Conservation (phyloP, 2,113 vertebrate genomes). For the Dasypus novemcinctus region DNA sequence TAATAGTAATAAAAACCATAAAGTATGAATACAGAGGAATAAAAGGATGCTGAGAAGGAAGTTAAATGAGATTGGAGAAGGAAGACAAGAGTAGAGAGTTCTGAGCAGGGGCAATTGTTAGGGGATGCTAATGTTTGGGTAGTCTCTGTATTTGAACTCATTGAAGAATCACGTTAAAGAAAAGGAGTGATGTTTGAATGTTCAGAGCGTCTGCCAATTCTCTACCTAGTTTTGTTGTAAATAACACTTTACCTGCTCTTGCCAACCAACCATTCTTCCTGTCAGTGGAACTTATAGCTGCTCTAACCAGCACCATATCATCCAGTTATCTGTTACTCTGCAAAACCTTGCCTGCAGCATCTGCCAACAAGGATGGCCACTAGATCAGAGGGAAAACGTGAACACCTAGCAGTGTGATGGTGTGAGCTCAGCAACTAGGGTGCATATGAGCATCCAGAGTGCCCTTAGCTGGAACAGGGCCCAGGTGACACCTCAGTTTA, state of each 20-base stretch:
- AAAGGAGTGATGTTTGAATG: accelerated
- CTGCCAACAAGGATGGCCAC: not conserved
- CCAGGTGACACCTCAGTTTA: not conserved
- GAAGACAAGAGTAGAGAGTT: accelerated
- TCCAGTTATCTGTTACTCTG: not conserved
- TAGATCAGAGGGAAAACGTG: not conserved
- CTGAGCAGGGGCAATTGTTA: too few species aligned
- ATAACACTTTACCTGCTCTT: not conserved
- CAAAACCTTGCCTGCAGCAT: not conserved
- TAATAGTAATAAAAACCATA: not conserved
- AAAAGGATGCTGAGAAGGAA: not conserved
- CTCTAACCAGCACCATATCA: accelerated
- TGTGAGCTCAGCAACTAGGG: accelerated
- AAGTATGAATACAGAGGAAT: not conserved
- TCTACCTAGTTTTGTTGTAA: not conserved
- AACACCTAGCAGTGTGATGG: accelerated
- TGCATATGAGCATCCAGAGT: not conserved
- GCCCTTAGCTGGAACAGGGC: accelerated
- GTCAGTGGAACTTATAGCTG: not conserved
- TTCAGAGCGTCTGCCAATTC: not conserved
- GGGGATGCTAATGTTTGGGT: accelerated
- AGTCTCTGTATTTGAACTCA: not conserved
- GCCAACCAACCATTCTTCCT: not conserved
- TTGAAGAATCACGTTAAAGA: not conserved
- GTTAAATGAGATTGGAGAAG: not conserved